Evolutionary conservation across 2,113 vertebrate genomes (phyloP).

Genomic region (Halichoeres trimaculatus): DNA sequence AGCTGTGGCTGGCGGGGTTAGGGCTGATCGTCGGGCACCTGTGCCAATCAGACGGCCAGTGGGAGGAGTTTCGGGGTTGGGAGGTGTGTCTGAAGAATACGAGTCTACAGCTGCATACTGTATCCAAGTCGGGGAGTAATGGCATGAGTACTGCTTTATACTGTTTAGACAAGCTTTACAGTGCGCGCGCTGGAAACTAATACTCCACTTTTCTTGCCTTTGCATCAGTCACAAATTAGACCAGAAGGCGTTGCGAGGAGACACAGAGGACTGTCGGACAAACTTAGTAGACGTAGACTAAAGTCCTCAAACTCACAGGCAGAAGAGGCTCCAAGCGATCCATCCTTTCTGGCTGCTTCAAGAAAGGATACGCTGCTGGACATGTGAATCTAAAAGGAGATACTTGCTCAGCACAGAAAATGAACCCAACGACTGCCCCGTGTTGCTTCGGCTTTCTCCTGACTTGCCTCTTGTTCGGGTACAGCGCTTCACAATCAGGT

Average conservation of each 20-base stretch:
- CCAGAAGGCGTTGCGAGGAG: conserved; percentile 15
- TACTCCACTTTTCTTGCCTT: conserved; percentile 27
- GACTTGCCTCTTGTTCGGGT: conserved; percentile 82
- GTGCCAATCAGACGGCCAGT: conserved; percentile 71
- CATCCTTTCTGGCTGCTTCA: conserved; percentile 54
- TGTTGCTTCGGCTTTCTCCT: conserved; percentile 86
- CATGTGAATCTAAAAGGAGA: conserved; percentile 84
- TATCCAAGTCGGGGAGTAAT: conserved; percentile 82
- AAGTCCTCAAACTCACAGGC: conserved; percentile 69
- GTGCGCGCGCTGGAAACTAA: conserved; percentile 65
- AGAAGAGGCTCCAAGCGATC: conserved; percentile 45
- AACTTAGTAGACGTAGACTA: conserved; percentile 59
- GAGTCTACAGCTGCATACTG: conserved; percentile 80
- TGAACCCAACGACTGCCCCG: conserved; percentile 81
- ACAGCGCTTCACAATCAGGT: conserved; percentile 91
- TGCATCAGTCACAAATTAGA: conserved; percentile 15
- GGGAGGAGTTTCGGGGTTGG: conserved; percentile 63
- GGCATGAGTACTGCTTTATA: conserved; percentile 78
- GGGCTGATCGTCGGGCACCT: conserved; percentile 53
- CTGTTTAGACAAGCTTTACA: conserved; percentile 73
- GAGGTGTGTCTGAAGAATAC: conserved; percentile 78
- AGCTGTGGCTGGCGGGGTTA: conserved; percentile 38
- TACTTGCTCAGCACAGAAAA: conserved; percentile 74
- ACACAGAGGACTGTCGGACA: conserved; percentile 38
- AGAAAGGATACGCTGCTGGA: conserved; percentile 79